Evolutionary conservation across 1,140 invertebrate genomes (phyloP).

Genomic region (Apis dorsata): DNA sequence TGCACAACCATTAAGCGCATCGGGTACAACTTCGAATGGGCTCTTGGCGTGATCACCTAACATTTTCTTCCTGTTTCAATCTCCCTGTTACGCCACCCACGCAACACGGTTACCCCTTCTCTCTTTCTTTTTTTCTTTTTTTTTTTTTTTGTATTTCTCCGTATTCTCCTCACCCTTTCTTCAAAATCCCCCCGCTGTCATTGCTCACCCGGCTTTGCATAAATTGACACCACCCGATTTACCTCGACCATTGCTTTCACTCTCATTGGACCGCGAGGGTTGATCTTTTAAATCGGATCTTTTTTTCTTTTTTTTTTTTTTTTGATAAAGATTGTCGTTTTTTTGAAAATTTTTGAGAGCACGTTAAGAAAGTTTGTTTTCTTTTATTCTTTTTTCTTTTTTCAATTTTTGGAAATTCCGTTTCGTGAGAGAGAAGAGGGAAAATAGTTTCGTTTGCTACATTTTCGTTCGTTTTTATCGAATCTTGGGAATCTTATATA

Average conservation of each 20-base stretch:
- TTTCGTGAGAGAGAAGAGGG: not conserved
- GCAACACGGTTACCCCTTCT: slow-evolving; percentile 27
- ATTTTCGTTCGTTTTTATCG: not conserved
- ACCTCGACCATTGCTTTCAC: not conserved
- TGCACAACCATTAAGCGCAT: slow-evolving; percentile 63
- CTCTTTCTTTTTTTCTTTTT: not conserved
- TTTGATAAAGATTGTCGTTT: no score
- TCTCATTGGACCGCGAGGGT: not conserved
- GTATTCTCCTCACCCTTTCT: not conserved
- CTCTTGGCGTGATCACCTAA: slow-evolving; percentile 57
- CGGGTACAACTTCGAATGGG: slow-evolving; percentile 53
- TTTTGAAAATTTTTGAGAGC: no score
- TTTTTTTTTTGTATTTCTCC: not conserved
- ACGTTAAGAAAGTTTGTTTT: not conserved
- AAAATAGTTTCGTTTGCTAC: no score
- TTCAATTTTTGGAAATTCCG: not conserved
- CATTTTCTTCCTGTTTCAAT: slow-evolving; percentile 51
- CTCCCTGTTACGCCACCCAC: slow-evolving; percentile 19
- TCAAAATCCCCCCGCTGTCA: not conserved
- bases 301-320: no score
- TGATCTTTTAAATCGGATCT: not conserved
- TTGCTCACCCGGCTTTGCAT: slow-evolving; percentile 57
- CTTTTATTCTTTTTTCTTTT: not conserved
- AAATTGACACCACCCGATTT: slow-evolving; percentile 63
- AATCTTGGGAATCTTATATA: not conserved